Evolutionary conservation across 1,140 invertebrate species (phyloP).

Genomic region (Danaus plexippus): DNA sequence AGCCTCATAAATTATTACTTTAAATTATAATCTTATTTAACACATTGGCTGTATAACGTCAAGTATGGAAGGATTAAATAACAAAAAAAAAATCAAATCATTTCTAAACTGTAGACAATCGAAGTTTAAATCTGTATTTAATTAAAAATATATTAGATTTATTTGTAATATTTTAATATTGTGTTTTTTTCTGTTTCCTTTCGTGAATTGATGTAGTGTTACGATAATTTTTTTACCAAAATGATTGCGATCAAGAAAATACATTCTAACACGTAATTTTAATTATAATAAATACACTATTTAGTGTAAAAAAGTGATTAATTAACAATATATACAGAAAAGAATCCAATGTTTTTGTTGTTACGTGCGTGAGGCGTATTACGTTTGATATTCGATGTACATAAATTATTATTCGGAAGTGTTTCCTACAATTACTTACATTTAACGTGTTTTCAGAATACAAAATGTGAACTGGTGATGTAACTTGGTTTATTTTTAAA

Average conservation of each 20-base stretch:
- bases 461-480: constrained; percentile 5
- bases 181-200: no score
- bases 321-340: constrained; percentile 7
- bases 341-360: constrained; percentile 33
- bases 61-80: no score
- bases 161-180: no score
- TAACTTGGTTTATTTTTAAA: constrained; percentile 6
- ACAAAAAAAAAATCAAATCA: no score
- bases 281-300: constrained; percentile 6
- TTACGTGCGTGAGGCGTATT: constrained; percentile 35
- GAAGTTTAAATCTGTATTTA: no score
- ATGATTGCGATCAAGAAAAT: not conserved
- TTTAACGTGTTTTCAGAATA: constrained; percentile 5
- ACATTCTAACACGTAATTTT: not conserved
- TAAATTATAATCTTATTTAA: no score
- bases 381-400: constrained; percentile 30
- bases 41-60: no score
- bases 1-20: no score
- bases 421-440: constrained; percentile 36
- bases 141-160: no score
- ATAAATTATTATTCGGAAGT: constrained; percentile 46
- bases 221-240: not conserved
- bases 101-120: no score
- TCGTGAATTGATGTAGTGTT: not conserved
- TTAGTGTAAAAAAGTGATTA: constrained; percentile 9